These are phyloP conservation scores for Trochalopteron elliotii DNA, from an alignment of 2,113 vertebrate species.

Conservation along the genomic window DNA sequence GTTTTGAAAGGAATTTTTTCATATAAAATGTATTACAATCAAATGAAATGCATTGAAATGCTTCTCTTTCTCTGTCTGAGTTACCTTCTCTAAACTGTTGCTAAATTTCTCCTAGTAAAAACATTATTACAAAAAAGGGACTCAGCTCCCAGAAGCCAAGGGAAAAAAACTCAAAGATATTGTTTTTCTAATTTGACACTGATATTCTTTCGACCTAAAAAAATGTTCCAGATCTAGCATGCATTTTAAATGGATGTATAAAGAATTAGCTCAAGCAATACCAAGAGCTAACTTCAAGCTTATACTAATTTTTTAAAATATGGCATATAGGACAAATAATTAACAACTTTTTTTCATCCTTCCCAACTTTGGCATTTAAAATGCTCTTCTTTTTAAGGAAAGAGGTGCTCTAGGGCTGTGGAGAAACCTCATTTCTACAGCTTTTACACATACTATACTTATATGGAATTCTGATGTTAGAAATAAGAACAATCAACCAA, in stretches of 20 bases:
- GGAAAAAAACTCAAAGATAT: slow-evolving; percentile 24
- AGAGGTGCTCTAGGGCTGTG: neutral
- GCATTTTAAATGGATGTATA: slow-evolving; percentile 31
- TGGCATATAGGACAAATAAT: neutral
- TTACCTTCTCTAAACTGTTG: neutral
- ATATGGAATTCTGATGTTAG: neutral
- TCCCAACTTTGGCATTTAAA: neutral
- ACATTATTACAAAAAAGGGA: slow-evolving; percentile 32
- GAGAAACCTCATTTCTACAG: neutral
- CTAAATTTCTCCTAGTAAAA: slow-evolving; percentile 32
- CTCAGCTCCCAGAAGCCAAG: slow-evolving; percentile 54
- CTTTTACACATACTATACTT: neutral
- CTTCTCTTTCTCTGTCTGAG: neutral
- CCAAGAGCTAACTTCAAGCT: neutral
- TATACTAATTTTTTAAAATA: slow-evolving; percentile 33
- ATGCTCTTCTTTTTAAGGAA: neutral
- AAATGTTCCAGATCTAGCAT: neutral
- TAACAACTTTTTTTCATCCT: neutral
- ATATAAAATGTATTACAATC: neutral
- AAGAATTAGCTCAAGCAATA: slow-evolving; percentile 34
- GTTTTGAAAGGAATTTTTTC: neutral
- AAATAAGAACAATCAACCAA: neutral
- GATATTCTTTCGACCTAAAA: slow-evolving; percentile 14
- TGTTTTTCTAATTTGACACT: slow-evolving; percentile 54
- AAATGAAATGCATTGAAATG: neutral